Conservation (phyloP, 2,888 invertebrate species). For the Nesidiocoris tenuis region DNA sequence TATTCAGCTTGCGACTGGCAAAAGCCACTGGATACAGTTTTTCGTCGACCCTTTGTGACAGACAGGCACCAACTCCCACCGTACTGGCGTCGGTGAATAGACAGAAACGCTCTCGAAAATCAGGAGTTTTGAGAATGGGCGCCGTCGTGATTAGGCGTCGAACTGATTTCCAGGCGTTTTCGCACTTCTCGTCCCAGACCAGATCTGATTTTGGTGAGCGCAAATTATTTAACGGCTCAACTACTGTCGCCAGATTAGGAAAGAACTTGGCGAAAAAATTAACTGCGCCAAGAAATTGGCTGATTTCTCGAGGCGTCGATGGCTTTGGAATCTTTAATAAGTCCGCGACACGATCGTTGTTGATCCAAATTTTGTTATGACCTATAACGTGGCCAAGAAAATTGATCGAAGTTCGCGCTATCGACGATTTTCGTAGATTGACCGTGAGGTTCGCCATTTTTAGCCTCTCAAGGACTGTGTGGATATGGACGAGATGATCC, state of each 20-base stretch:
- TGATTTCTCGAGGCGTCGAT: not conserved
- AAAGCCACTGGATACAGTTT: not conserved
- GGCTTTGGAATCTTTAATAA: not conserved
- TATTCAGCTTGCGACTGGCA: not conserved
- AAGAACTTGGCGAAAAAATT: not conserved
- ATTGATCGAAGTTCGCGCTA: not conserved
- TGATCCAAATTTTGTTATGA: not conserved
- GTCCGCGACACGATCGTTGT: not conserved
- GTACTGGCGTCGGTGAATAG: not conserved
- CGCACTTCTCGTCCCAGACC: not conserved
- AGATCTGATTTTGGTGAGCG: not conserved
- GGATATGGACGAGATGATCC: not conserved
- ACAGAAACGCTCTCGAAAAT: not conserved
- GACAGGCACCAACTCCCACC: not conserved
- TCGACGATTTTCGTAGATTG: not conserved
- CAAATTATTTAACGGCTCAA: not conserved
- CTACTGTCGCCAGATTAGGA: not conserved
- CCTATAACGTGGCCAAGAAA: not conserved
- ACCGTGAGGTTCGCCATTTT: not conserved
- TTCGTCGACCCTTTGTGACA: not conserved
- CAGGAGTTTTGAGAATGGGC: not conserved
- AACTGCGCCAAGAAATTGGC: not conserved
- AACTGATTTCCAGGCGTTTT: not conserved
- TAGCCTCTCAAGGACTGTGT: not conserved
- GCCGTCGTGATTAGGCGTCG: not conserved